These are phyloP conservation scores for Nothura maculosa DNA, from an alignment of 2,797 vertebrate species.

Conservation along the genomic window DNA sequence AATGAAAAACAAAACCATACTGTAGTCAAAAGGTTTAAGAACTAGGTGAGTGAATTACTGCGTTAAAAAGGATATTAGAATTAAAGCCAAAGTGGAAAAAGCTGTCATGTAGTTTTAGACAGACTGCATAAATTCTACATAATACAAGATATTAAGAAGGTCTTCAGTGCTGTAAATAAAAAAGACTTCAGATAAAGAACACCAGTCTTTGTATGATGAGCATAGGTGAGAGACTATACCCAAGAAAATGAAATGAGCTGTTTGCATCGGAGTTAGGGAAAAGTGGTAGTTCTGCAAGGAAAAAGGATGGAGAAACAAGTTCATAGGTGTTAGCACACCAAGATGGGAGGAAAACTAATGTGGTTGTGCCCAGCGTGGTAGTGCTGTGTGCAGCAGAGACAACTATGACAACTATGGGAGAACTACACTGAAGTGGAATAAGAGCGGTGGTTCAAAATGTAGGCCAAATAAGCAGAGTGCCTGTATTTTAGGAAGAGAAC, in stretches of 20 bases:
- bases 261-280: background rate
- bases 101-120: background rate
- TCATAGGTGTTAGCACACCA: background rate
- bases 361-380: background rate
- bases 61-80: background rate
- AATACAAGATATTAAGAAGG: background rate
- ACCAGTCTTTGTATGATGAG: background rate
- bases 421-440: background rate
- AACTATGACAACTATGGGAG: background rate
- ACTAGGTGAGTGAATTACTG: background rate
- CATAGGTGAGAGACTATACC: background rate
- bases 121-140: background rate
- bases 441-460: background rate
- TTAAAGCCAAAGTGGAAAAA: background rate
- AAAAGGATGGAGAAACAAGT: background rate
- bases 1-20: background rate
- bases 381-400: background rate
- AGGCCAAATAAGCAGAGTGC: background rate
- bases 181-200: background rate
- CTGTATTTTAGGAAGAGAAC: background rate
- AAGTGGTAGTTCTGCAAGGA: background rate
- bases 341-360: background rate
- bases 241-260: background rate
- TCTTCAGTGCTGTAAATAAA: background rate
- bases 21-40: background rate